Evolutionary conservation across 30 jellyfish, hydroid and myxozoan genomes (phyloP), one percentile per base, ranked within the genome.

Genomic region (Aurelia sp.): DNA sequence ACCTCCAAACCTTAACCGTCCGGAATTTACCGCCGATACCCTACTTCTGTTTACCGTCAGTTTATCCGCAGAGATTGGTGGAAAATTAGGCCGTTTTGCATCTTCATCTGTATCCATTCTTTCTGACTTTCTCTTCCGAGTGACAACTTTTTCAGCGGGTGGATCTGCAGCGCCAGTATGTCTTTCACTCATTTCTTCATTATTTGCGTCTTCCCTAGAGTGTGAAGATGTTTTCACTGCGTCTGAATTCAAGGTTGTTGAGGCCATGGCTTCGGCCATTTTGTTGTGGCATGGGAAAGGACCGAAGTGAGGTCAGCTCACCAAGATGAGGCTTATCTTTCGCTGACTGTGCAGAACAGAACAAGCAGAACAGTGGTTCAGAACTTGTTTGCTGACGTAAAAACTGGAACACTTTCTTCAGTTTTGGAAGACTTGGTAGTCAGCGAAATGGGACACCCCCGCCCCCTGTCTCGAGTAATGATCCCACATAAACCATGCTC

Each of bases 111-210:
- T 92, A 1, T 92, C 98, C 98, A 92, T 92, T 68, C 69, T 74
- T 40, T 86, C 96, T 40, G 83, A 33, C 84, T 88, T 88, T 72
- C 95, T 65, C 74, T 88, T 92, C 68, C 97, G 63, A 71, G 81
- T 86, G 47, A 74, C 81, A 18, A 51, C 67, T 21, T 62, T 90
- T 68, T 92, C 95, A 19, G 63, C 31, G 22, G 92, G 92, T 19
- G 97, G 90, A 12, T 85, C 95, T 8, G 97, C 97, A 4, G 97
- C 96, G 0, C 96, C 96, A 3, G 97, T 85, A 50, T 91, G 96
- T 60, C 97, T 82, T 63, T 79, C 90, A 19, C 13, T 37, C 60
- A 33, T 23, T 13, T 82, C 91, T 12, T 40, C 82, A 59, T 18
- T 59, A 59, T 18, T 59, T 59, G 30, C 0, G 0, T 18, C 69